Evolutionary conservation across 2,797 vertebrate species (phyloP), one percentile per base, ranked within the genome.

Genomic region (Sebastes hubbsi): DNA sequence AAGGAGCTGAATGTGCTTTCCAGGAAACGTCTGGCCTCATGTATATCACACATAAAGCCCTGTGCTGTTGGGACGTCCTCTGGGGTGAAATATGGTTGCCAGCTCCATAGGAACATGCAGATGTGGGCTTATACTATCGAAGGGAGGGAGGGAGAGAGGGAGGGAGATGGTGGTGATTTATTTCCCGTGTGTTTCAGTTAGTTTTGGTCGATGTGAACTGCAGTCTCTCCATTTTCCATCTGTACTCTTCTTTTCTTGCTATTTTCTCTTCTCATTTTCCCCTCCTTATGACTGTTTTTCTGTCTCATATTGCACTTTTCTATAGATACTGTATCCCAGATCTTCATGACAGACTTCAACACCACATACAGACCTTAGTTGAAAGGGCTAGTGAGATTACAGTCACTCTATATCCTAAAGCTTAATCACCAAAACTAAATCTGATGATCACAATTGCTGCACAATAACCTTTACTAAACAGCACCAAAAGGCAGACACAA

Each of bases 161-260:
- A 84, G 76, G 46, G 79, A 86, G 84, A 82, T 64, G 85, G 85
- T 24, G 68, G 9, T 93, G 89, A 94, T 94, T 92, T 94, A 94
- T 94, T 94, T 94, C 87, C 91, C 81, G 83, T 82, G 87, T 92
- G 91, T 92, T 96, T 93, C 79, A 73, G 89, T 92, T 93, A 85
- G 87, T 87, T 88, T 89, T 87, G 86, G 88, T 91, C 72, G 7
- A 89, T 66, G 87, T 89, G 88, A 94, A 88, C 72, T 84, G 75
- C 66, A 83, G 77, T 83, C 76, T 79, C 79, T 91, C 73, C 80
- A 79, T 90, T 91, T 92, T 93, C 91, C 87, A 90, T 91, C 75
- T 90, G 90, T 54, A 81, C 75, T 14, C 18, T 61, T 77, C 65
- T 80, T 73, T 49, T 63, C 36, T 71, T 22, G 63, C 46, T 52